phyloP scores from a whole-genome alignment of 2,888 invertebrate genomes.

The Tenthredo notha region DNA sequence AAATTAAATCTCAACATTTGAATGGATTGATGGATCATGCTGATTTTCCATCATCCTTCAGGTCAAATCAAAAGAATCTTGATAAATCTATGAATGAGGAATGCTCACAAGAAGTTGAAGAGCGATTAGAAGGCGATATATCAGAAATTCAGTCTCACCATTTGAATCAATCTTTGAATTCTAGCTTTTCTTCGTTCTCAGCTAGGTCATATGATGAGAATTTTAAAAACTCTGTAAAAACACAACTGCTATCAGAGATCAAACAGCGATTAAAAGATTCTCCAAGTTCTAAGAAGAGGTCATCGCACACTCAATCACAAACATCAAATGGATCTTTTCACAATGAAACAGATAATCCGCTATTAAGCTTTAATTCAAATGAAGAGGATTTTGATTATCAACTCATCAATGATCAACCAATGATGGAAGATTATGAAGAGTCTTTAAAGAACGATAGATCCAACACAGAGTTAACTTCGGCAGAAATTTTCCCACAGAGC shows the following conservation, averaged over 20 bases:
- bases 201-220: not conserved
- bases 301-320: no score
- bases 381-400: not conserved
- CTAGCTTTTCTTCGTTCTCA: conserved; percentile 6
- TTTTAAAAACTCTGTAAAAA: conserved; percentile 12
- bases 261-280: conserved; percentile 9
- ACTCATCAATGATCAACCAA: not conserved
- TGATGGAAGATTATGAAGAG: not conserved
- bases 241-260: conserved; percentile 18
- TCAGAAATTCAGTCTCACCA: not conserved
- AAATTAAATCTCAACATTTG: not conserved
- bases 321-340: not conserved
- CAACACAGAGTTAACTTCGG: not conserved
- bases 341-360: not conserved
- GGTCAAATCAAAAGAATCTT: not conserved
- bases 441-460: not conserved
- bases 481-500: not conserved
- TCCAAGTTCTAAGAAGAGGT: not conserved
- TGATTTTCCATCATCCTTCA: not conserved
- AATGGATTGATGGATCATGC: not conserved
- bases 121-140: not conserved
- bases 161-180: not conserved
- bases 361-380: not conserved
- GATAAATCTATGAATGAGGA: not conserved
- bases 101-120: not conserved